A percentile compares a stretch with the other conserved stretches of the same genome.
phyloP scores from a whole-genome alignment of 2,113 vertebrate species.

The Beaufortia kweichowensis region DNA sequence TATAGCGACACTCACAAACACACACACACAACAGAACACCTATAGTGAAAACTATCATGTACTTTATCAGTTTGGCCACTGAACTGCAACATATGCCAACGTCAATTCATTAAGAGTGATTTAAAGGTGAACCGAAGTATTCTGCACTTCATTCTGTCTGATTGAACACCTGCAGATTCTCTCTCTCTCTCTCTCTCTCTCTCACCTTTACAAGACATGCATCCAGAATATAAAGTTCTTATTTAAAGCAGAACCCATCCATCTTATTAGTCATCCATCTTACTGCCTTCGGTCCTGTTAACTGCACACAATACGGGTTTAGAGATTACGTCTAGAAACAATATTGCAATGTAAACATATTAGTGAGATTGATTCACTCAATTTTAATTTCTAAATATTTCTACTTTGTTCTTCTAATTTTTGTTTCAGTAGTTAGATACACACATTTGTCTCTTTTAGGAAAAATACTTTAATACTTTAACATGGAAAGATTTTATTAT shows the following conservation, averaged over 20 bases:
- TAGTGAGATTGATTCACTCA: no score
- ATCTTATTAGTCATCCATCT: no score
- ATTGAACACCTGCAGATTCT: conserved; percentile 13
- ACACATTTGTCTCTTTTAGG: no score
- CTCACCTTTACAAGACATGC: conserved; percentile 27
- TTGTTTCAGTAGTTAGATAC: no score
- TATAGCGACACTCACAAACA: not conserved
- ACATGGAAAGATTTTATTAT: no score
- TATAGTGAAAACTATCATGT: not conserved
- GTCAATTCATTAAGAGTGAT: not conserved
- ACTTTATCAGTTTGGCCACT: not conserved
- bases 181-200: not conserved
- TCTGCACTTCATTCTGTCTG: not conserved
- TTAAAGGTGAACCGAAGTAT: not conserved
- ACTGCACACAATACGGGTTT: no score
- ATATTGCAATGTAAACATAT: no score
- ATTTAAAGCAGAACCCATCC: conserved; percentile 2
- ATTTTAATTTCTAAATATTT: no score
- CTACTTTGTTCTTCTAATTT: no score
- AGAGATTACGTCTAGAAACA: no score
- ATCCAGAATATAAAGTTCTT: conserved; percentile 39
- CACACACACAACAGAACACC: not conserved
- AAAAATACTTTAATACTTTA: no score
- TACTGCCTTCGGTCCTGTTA: no score
- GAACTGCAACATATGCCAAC: not conserved